A percentile compares a stretch with the other conserved stretches of the same genome.
Conservation (phyloP, 2,888 invertebrate species). For the Troides aeacus region DNA sequence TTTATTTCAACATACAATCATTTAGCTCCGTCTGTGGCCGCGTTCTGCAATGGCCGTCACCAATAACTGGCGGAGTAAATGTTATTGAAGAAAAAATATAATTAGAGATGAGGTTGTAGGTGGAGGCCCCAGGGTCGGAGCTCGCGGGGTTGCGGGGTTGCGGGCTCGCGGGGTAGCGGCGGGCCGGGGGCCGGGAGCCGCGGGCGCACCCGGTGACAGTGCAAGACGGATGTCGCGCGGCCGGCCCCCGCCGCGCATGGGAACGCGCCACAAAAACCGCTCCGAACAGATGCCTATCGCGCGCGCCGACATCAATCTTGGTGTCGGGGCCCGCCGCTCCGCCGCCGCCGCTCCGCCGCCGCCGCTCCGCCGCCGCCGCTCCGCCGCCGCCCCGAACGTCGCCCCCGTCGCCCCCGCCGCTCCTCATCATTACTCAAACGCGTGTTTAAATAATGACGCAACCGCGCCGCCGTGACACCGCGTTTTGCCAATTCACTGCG, state of each 20-base stretch:
- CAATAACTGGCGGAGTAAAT: too few relatives aligned
- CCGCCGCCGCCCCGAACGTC: not conserved
- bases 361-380: not conserved
- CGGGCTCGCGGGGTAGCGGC: not conserved
- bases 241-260: slow-evolving; percentile 20
- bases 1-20: too few relatives aligned
- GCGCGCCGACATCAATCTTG: slow-evolving; percentile 29
- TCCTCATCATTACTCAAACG: slow-evolving; percentile 25
- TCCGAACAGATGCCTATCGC: slow-evolving; percentile 30
- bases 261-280: slow-evolving; percentile 17
- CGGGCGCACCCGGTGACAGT: slow-evolving; percentile 13
- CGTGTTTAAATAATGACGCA: slow-evolving; percentile 22
- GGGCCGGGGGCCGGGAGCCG: not conserved
- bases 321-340: slow-evolving; percentile 9
- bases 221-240: slow-evolving; percentile 11
- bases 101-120: too few relatives aligned
- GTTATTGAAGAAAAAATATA: too few relatives aligned
- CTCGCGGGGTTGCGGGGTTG: not conserved
- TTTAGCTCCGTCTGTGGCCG: too few relatives aligned
- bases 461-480: slow-evolving; percentile 12
- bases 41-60: too few relatives aligned
- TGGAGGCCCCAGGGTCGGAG: not conserved
- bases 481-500: slow-evolving; percentile 17
- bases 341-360: slow-evolving; percentile 2
- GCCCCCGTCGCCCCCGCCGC: not conserved